phyloP scores from a whole-genome alignment of 1,140 invertebrate genomes.

The Halictus rubicundus region DNA sequence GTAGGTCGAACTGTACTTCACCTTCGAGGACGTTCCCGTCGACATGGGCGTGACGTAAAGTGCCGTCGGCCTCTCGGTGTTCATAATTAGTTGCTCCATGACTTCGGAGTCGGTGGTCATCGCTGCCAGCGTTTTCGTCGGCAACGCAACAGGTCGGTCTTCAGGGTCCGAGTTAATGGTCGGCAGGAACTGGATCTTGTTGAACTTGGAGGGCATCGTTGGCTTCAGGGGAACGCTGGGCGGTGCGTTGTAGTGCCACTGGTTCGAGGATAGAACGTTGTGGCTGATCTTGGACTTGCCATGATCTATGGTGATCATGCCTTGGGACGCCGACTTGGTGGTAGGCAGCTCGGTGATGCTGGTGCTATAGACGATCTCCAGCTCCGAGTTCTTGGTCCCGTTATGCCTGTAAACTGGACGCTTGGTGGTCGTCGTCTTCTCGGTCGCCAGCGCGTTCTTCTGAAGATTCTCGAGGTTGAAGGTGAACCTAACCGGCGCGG shows the following conservation, averaged over 20 bases:
- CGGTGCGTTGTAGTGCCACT: constrained; percentile 74
- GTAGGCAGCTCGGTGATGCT: constrained; percentile 57
- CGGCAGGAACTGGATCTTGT: constrained; percentile 58
- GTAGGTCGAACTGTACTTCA: constrained; percentile 58
- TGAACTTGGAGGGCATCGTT: constrained; percentile 21
- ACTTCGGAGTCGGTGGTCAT: not conserved
- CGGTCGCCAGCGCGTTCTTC: constrained; percentile 40
- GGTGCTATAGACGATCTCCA: constrained; percentile 69
- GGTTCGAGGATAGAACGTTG: constrained; percentile 58
- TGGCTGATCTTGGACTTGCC: not conserved
- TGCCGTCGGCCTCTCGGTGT: constrained; percentile 50
- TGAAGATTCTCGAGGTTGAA: constrained; percentile 70
- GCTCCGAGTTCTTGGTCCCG: constrained; percentile 23
- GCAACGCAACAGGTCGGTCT: not conserved
- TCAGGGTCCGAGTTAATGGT: constrained; percentile 39
- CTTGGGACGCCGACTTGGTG: not conserved
- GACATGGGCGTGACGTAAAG: constrained; percentile 74
- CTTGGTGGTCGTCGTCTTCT: constrained; percentile 31
- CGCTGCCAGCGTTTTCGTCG: not conserved
- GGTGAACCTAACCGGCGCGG: constrained; percentile 70
- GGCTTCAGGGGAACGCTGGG: constrained; percentile 38
- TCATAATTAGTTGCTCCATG: constrained; percentile 8
- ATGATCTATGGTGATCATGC: constrained; percentile 10
- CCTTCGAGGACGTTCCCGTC: constrained; percentile 15
- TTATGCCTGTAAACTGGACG: constrained; percentile 53